Evolutionary conservation across 2,113 vertebrate species (phyloP), one percentile per base, ranked within the genome.

Genomic region (Corythoichthys haematopterus): DNA sequence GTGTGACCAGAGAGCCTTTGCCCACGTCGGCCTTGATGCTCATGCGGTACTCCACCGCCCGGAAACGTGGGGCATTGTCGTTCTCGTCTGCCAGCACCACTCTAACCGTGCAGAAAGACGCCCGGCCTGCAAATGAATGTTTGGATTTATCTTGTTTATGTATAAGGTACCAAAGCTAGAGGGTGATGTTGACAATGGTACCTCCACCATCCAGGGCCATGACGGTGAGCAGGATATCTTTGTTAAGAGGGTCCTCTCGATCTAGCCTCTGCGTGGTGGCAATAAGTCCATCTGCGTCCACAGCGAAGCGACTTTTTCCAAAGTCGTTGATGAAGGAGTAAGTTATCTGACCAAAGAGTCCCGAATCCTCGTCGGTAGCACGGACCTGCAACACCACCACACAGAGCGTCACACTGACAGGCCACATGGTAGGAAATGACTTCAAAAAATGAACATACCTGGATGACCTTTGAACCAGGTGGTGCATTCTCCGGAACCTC

Each of bases 141-240:
- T 48, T 4, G 11, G 9, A 16, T 15, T 2, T 13, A 64, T 16
- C 20, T 28, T 12, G 12, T 13, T 15, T 45, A 40, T 12, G 9
- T 35, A 15, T 14, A 38, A 6, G 56, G 13, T 6, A 35, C 12
- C 13, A 51, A 51, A 51, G 20, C 14, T 16, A 16, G 52, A 33
- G 51, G n/a, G 20, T 28, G 8, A 20, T 10, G 20, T 6, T 3
- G 12, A 46, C 5, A 50, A 37, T 20, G 47, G 15, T 84, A 80
- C 97, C 97, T 70, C 97, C 97, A 1, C 96, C 95, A 75, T 99
- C 97, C 0, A 96, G 88, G 3, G 96, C 97, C 91, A 96, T 95
- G 61, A 98, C 78, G 35, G 93, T 95, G 82, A 99, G 87, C 65
- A 93, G 84, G 0, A 98, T 91, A 70, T 98, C 95, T 43, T 91